Base-by-base conservation (phyloP, 1,140 invertebrate genomes). In the Pinna nobilis region DNA sequence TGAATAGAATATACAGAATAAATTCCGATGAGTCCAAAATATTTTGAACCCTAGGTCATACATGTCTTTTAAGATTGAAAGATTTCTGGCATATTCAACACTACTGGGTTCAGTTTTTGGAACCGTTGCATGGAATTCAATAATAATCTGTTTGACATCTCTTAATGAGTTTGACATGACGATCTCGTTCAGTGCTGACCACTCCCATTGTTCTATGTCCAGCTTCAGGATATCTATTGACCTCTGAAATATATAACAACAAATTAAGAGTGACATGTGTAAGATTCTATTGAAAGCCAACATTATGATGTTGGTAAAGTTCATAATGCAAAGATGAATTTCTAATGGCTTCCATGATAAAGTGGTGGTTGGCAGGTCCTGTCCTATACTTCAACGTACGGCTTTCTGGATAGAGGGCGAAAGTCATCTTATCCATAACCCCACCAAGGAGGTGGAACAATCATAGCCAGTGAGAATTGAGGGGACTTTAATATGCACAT, bases 141-240 rank as follows among this genome's bases (percentile, higher is more conserved):
- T 55, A 0, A 77, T 25, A 49, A 83, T 53, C 50, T 83, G 82
- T 18, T 60, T 68, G 0, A 77, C 53, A 5, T 74, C 20, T 1
- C 23, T 15, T 23, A 83, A 28, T 11, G 55, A 33, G 1, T 69
- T 71, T 25, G 50, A 39, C 2, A 59, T 28, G 15, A 83, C 30
- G 33, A 83, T 51, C 15, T 79, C 47, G 2, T 80, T 80, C 25
- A 83, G 30, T 18, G 79, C 80, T 11, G 76, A 53, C 80, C 80
- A 80, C 49, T 83, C 82, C 80, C 80, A 83, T 60, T 83, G 78
- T 51, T 83, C 82, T 3, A 83, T 78, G 64, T 83, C 82, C 32
- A 83, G n/a, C 41, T 83, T 83, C 15, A 83, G n/a, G 25, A 79
- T 57, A 11, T 64, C 61, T 15, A 83, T 35, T 32, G 37, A 13